These are phyloP conservation scores for Pygathrix nemaeus DNA, from an alignment of 2,113 vertebrate species.

Conservation along the genomic window DNA sequence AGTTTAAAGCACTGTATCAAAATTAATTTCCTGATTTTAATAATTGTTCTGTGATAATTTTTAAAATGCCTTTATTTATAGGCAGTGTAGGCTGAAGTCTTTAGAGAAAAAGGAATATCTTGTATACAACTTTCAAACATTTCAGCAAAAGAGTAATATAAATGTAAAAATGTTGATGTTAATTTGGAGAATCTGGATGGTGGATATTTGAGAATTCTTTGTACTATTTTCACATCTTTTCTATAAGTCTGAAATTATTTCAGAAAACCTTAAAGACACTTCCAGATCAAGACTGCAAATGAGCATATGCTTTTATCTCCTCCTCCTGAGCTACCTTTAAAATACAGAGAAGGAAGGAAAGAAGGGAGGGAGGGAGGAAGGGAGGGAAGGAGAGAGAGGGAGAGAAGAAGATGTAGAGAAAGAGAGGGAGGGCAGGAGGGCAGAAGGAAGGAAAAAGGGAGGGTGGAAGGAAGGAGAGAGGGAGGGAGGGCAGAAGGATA, in stretches of 20 bases:
- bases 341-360: neutral
- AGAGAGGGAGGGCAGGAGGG: too few species aligned
- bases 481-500: neutral
- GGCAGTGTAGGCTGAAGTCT: neutral
- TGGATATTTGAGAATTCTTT: neutral
- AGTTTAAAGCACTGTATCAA: neutral
- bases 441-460: too few species aligned
- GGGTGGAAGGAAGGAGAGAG: neutral
- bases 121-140: neutral
- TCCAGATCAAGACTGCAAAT: neutral
- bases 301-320: neutral
- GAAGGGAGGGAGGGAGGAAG: accelerated
- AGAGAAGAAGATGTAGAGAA: neutral
- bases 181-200: neutral
- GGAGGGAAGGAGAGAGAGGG: neutral
- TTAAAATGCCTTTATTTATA: neutral
- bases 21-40: neutral
- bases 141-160: neutral
- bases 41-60: neutral
- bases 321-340: neutral
- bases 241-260: neutral
- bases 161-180: neutral
- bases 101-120: neutral
- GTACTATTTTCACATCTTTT: neutral
- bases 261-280: neutral